Base-by-base conservation (phyloP, 2,888 invertebrate species). In the Myathropa florea region DNA sequence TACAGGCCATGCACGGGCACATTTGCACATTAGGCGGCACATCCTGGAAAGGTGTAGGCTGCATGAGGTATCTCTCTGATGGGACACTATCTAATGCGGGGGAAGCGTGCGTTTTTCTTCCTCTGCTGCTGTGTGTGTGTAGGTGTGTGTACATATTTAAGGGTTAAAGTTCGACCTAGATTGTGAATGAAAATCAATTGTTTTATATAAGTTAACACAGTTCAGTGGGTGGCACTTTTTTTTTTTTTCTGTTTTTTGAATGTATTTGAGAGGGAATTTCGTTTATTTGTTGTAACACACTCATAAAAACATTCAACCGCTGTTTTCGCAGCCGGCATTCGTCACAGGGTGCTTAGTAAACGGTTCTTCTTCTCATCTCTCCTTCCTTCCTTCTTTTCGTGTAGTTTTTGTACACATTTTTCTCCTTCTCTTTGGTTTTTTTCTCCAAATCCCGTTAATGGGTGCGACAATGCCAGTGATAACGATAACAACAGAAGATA, bases 161-260 rank as follows among this genome's bases (percentile, higher is more conserved):
- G 88, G 88, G 86, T 88, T 87, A 88, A 88, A 88, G 88, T 88
- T 86, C 88, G 89, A 91, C 91, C 90, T 90, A 91, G 90, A 90
- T 90, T 90, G 85, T 87, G 88, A 90, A 91, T 88, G 89, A 88
- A 90, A 90, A 91, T 91, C 91, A 91, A 90, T 76, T 90, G 91
- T 89, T 90, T 90, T 89, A 80, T 67, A 61, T 80, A 73, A 73
- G 67, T 79, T 72, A 59, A 79, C 64, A 67, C 73, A 61, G 63
- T 68, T 75, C 39, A 53, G 57, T 78, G 61, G 64, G 55, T 28
- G 60, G n/a, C n/a, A 65, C n/a, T 53, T 71, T 23, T n/a, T n/a
- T n/a, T n/a, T n/a, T n/a, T 55, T 33, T 10, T 33, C 12, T 33
- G 33, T 33, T 33, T 12, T 33, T 33, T 55, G 24, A 26, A 30